Percentiles rank a stretch among this genome's conserved stretches.
Evolutionary conservation across 2,888 invertebrate species (phyloP).

Genomic region (Limnephilus lunatus): DNA sequence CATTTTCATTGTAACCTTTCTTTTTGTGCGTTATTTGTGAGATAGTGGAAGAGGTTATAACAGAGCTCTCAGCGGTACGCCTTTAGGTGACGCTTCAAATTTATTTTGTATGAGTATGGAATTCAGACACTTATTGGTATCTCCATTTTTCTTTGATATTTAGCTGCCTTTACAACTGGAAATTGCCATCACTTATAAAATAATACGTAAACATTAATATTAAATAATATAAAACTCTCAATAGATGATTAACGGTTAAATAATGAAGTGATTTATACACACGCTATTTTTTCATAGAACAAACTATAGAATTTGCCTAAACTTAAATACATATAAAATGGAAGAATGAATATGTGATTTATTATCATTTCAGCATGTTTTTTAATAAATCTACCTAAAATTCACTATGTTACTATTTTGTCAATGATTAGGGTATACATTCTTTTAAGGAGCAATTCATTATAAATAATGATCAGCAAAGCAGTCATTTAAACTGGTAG

Average conservation of each 20-base stretch:
- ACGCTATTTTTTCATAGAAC: not conserved
- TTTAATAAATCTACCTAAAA: not conserved
- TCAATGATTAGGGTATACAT: not conserved
- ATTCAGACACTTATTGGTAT: not conserved
- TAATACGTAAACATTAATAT: not conserved
- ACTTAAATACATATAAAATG: not conserved
- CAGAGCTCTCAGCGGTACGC: not conserved
- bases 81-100: not conserved
- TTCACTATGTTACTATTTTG: not conserved
- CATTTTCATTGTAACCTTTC: not conserved
- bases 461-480: not conserved
- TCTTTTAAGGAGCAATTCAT: too few relatives aligned
- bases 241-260: not conserved
- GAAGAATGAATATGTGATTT: not conserved
- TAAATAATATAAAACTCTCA: not conserved
- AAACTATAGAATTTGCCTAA: not conserved
- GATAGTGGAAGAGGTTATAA: not conserved
- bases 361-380: not conserved
- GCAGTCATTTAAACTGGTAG: not conserved
- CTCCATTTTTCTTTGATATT: too few relatives aligned
- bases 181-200: not conserved
- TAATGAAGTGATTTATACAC: not conserved
- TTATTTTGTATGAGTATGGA: not conserved
- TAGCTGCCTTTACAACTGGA: not conserved
- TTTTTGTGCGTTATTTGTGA: not conserved